Evolutionary conservation across 2,888 invertebrate species (phyloP).

Genomic region (Acanthosepion esculentum): DNA sequence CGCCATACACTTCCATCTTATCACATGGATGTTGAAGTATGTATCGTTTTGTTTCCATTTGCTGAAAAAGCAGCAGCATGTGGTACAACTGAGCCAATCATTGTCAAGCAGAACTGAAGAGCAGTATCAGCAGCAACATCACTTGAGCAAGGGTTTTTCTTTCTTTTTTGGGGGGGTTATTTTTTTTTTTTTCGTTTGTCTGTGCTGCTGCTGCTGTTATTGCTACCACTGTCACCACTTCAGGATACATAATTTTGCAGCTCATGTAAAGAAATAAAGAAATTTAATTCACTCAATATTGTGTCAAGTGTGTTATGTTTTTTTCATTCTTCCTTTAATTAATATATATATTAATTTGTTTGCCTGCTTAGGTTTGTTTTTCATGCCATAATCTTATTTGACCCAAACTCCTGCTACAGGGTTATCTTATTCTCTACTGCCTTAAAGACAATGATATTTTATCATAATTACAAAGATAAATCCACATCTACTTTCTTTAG

Average conservation of each 20-base stretch:
- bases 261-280: slow-evolving; percentile 48
- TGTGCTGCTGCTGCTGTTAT: neutral
- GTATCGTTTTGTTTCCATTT: neutral
- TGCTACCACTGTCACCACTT: neutral
- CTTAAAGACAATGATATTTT: too few relatives aligned
- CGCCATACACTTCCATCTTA: slow-evolving; percentile 3
- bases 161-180: neutral
- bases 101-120: neutral
- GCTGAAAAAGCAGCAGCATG: neutral
- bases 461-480: too few relatives aligned
- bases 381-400: too few relatives aligned
- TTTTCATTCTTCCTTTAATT: too few relatives aligned
- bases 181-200: too few relatives aligned
- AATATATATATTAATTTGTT: too few relatives aligned
- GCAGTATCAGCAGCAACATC: neutral
- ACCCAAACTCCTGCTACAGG: too few relatives aligned
- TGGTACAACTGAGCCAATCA: slow-evolving; percentile 8
- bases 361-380: too few relatives aligned
- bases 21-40: neutral
- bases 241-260: slow-evolving; percentile 49
- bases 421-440: too few relatives aligned
- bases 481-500: too few relatives aligned
- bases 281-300: neutral
- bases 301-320: neutral
- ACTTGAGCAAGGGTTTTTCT: neutral